phyloP scores from a whole-genome alignment of 2,797 vertebrate genomes.

The Onychomys arenicola region DNA sequence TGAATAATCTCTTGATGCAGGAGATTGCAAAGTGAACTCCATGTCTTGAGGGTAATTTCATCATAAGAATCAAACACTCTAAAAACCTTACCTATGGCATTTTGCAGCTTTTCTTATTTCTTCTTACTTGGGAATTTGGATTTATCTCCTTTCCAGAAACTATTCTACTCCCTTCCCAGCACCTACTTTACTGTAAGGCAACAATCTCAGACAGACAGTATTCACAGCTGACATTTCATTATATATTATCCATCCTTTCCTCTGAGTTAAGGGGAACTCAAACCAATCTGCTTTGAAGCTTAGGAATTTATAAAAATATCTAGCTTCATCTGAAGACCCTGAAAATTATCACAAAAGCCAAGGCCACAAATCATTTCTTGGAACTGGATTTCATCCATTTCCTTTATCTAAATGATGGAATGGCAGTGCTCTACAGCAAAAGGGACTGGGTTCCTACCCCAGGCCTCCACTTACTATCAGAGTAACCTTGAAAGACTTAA shows the following conservation, averaged over 20 bases:
- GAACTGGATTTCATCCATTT: constrained; percentile 17
- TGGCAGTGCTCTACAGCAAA: neutral
- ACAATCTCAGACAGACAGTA: neutral
- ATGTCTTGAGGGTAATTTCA: neutral
- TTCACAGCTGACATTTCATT: constrained; percentile 47
- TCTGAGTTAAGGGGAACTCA: constrained; percentile 49
- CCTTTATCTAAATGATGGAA: neutral
- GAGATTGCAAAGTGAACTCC: neutral
- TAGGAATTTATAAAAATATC: constrained; percentile 52
- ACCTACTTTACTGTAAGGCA: constrained; percentile 20
- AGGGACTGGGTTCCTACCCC: neutral
- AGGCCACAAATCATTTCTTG: constrained; percentile 27
- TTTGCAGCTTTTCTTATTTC: constrained; percentile 16
- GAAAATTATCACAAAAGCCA: constrained; percentile 70
- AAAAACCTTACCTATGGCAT: neutral
- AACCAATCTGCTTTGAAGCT: constrained; percentile 60
- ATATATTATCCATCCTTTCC: constrained; percentile 11
- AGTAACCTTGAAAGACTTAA: neutral
- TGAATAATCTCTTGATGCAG: neutral
- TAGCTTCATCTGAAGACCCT: constrained; percentile 41
- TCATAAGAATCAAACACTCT: neutral
- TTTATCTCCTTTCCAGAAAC: constrained; percentile 25
- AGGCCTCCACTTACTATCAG: neutral
- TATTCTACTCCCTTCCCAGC: neutral
- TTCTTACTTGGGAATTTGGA: constrained; percentile 52